Evolutionary conservation across 2,888 invertebrate species (phyloP).

Genomic region (Ferdinandea cuprea): DNA sequence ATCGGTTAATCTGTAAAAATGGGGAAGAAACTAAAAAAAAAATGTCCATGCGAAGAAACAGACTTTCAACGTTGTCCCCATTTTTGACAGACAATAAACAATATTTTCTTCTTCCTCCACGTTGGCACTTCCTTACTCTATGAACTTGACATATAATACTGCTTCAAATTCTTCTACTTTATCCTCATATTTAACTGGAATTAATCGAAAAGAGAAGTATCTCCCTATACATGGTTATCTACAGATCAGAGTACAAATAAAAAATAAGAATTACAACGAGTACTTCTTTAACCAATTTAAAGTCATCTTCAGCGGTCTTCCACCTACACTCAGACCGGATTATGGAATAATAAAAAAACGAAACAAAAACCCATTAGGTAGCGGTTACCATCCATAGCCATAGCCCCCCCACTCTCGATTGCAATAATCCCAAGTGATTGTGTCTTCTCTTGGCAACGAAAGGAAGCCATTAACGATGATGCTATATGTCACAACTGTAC

Average conservation of each 20-base stretch:
- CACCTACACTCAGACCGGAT: constrained; percentile 59
- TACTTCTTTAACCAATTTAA: constrained; percentile 51
- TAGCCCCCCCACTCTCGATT: constrained; percentile 2
- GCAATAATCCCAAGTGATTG: constrained; percentile 20
- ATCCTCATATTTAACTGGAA: neutral
- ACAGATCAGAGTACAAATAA: constrained; percentile 1
- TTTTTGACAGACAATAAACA: too few species aligned
- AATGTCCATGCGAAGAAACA: too few species aligned
- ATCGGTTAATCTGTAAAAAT: too few species aligned
- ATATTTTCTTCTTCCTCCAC: too few species aligned
- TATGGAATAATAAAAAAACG: constrained; percentile 14
- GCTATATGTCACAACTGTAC: constrained; percentile 64
- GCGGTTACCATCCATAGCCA: neutral
- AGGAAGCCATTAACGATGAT: constrained; percentile 60
- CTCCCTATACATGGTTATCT: too few species aligned
- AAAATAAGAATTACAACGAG: constrained; percentile 10
- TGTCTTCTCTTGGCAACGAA: constrained; percentile 51
- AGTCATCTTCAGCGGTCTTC: constrained; percentile 53
- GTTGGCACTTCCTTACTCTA: too few species aligned
- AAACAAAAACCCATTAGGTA: constrained; percentile 24
- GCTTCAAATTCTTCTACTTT: neutral
- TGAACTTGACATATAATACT: too few species aligned
- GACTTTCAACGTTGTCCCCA: too few species aligned
- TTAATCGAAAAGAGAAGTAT: neutral
- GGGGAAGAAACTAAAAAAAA: too few species aligned